Conservation (phyloP, 2,113 vertebrate species). For the Sinocyclocheilus grahami region DNA sequence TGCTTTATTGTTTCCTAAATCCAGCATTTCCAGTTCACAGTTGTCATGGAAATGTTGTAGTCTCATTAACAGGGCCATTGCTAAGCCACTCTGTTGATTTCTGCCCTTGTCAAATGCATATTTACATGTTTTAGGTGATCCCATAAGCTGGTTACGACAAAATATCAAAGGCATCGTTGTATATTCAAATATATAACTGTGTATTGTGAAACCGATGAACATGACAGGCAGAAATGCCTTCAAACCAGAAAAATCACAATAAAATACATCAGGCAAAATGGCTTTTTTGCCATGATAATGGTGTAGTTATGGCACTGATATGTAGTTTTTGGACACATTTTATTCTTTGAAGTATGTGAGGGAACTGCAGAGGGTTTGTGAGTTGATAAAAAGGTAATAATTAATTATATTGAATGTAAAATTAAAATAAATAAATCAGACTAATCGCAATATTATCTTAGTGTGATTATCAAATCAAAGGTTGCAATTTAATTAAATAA, state of each 20-base stretch:
- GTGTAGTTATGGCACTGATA: background rate
- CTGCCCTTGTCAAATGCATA: constrained; percentile 24
- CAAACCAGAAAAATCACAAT: background rate
- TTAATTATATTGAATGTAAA: no score
- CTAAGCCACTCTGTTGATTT: constrained; percentile 33
- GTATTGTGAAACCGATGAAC: background rate
- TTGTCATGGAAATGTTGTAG: constrained; percentile 43
- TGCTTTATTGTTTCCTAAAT: no score
- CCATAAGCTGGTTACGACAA: constrained; percentile 22
- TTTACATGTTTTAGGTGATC: constrained; percentile 21
- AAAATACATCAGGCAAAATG: background rate
- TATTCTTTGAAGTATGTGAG: no score
- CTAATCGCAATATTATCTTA: no score
- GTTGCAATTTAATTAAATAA: background rate
- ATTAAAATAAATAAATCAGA: no score
- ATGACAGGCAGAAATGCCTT: background rate
- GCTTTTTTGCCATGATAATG: background rate
- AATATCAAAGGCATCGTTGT: constrained; percentile 8
- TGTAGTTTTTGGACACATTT: background rate
- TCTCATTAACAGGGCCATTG: constrained; percentile 28
- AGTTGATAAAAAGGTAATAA: no score
- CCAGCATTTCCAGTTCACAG: constrained; percentile 33
- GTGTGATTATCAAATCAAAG: no score
- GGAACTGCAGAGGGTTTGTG: no score
- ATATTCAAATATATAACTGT: constrained; percentile 6